phyloP scores from a whole-genome alignment of 2,797 vertebrate species.

The Pseudochirops corinnae region DNA sequence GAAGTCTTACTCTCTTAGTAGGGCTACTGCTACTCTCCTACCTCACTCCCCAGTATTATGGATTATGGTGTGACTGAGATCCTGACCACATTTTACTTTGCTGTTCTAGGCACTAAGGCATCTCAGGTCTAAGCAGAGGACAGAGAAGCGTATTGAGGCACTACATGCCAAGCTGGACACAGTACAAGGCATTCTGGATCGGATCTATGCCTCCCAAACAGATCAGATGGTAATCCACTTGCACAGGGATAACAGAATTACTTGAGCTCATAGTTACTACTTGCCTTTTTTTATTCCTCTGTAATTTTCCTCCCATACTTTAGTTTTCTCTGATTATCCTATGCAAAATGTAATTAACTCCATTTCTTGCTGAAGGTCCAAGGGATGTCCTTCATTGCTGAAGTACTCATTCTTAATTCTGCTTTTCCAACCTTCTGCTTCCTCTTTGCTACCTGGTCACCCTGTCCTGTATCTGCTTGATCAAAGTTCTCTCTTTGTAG shows the following conservation, averaged over 20 bases:
- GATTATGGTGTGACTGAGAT: background rate
- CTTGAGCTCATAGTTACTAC: background rate
- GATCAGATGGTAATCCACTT: slow-evolving; percentile 92
- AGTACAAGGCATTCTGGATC: slow-evolving; percentile 94
- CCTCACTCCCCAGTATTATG: background rate
- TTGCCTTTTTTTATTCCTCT: background rate
- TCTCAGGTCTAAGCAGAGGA: slow-evolving; percentile 90
- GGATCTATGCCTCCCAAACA: slow-evolving; percentile 94
- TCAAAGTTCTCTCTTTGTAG: slow-evolving; percentile 2
- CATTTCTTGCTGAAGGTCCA: background rate
- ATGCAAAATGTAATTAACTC: background rate
- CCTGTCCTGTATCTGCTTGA: background rate
- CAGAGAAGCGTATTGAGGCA: slow-evolving; percentile 90
- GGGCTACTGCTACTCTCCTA: background rate
- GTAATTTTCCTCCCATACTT: background rate
- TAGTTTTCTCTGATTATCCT: background rate
- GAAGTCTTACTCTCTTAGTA: background rate
- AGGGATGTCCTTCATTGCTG: background rate
- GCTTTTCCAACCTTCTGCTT: background rate
- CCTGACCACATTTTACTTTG: slow-evolving; percentile 38
- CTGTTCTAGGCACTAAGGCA: slow-evolving; percentile 88
- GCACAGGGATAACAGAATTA: background rate
- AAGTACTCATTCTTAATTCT: background rate
- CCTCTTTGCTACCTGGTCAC: background rate
- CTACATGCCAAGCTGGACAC: slow-evolving; percentile 94